A percentile compares a stretch with the other conserved stretches of the same genome.
Evolutionary conservation across 2,113 vertebrate genomes (phyloP).

Genomic region (Pteronura brasiliensis): DNA sequence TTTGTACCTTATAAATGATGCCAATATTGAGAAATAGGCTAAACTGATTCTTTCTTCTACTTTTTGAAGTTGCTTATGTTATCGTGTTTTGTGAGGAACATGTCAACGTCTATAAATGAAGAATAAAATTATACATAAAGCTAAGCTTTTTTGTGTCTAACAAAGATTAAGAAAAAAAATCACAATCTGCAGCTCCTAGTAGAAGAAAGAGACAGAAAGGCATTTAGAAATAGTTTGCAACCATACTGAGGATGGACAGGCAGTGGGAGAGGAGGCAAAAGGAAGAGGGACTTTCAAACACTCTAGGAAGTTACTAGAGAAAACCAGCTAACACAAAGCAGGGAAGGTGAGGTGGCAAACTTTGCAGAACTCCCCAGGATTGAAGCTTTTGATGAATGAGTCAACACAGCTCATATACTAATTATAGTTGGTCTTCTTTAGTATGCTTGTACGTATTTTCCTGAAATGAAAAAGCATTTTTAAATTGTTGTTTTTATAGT

Average conservation of each 20-base stretch:
- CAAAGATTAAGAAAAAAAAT: neutral
- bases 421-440: neutral
- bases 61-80: conserved; percentile 3
- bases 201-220: neutral
- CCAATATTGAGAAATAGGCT: neutral
- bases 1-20: neutral
- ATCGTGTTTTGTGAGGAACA: neutral
- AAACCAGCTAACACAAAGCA: neutral
- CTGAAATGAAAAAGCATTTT: neutral
- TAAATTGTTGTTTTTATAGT: neutral
- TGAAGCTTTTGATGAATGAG: neutral
- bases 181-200: neutral
- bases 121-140: neutral
- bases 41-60: neutral
- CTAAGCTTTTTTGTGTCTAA: conserved; percentile 19
- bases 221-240: neutral
- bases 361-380: neutral
- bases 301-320: neutral
- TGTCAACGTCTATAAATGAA: neutral
- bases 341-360: too few relatives aligned
- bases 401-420: neutral
- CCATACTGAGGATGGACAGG: too few relatives aligned
- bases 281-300: neutral
- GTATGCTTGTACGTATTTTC: neutral
- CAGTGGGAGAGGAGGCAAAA: neutral